Percentiles rank a stretch among this genome's conserved stretches.
phyloP scores from a whole-genome alignment of 2,888 invertebrate species.

The Tuta absoluta region DNA sequence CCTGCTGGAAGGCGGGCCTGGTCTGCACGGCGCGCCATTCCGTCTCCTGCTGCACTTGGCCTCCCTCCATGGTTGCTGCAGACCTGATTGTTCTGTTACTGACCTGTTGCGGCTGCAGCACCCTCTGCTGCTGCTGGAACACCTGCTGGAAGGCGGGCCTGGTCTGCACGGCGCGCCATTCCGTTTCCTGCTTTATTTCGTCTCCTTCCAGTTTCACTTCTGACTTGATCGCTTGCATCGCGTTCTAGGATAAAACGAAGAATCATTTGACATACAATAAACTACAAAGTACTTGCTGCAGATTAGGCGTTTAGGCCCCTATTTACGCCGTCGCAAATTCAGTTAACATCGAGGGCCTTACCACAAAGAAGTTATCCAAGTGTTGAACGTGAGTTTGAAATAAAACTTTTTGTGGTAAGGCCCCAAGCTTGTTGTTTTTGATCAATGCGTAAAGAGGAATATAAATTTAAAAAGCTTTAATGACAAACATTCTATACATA shows the following conservation, averaged over 20 bases:
- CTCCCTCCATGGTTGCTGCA: constrained; percentile 66
- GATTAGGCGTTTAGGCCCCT: too few relatives aligned
- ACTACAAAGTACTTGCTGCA: too few relatives aligned
- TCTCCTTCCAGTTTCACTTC: constrained; percentile 69
- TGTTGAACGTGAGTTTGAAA: too few relatives aligned
- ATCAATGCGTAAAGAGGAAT: too few relatives aligned
- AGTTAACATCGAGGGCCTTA: too few relatives aligned
- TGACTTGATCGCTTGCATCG: constrained; percentile 70
- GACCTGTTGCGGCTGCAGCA: constrained; percentile 50
- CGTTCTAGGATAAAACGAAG: constrained; percentile 46
- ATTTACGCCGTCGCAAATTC: too few relatives aligned
- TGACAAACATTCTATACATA: too few relatives aligned
- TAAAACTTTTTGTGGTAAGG: too few relatives aligned
- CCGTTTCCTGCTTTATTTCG: constrained; percentile 49
- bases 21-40: constrained; percentile 45
- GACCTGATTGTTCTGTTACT: constrained; percentile 44
- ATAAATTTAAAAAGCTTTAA: too few relatives aligned
- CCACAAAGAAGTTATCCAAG: too few relatives aligned
- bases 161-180: constrained; percentile 43
- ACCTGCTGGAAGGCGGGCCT: constrained; percentile 44
- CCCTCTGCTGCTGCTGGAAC: constrained; percentile 45
- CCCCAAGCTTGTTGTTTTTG: too few relatives aligned
- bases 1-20: constrained; percentile 43
- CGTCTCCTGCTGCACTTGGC: constrained; percentile 51
- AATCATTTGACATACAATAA: background rate